Conservation (phyloP, 2,113 vertebrate genomes). For the Struthidea cinerea region DNA sequence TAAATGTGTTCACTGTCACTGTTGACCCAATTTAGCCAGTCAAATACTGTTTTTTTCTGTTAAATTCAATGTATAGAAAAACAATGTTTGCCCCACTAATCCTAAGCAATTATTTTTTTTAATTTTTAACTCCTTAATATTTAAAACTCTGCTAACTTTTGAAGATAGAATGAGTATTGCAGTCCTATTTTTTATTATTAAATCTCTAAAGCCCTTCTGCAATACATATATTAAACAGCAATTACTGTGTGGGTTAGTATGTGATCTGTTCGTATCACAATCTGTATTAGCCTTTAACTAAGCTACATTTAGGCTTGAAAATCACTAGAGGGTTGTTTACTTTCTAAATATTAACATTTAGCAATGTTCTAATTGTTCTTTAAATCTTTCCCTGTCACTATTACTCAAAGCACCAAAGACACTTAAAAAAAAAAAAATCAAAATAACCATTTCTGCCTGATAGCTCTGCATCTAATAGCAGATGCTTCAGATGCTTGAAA, state of each 20-base stretch:
- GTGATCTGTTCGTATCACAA: not conserved
- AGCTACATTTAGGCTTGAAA: not conserved
- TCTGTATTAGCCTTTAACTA: not conserved
- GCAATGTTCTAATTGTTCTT: not conserved
- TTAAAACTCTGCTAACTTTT: not conserved
- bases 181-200: not conserved
- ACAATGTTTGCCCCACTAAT: not conserved
- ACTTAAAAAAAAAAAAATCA: fast-evolving
- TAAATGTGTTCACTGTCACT: not conserved
- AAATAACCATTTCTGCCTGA: not conserved
- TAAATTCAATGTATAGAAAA: not conserved
- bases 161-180: not conserved
- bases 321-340: not conserved
- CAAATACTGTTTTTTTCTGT: not conserved
- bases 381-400: not conserved
- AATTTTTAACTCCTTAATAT: not conserved
- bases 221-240: not conserved
- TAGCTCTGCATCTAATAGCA: not conserved
- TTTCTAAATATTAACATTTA: not conserved
- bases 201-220: not conserved
- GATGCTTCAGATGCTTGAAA: not conserved
- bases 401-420: not conserved
- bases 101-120: not conserved
- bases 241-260: not conserved
- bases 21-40: not conserved